These are phyloP conservation scores for Formica exsecta DNA, from an alignment of 1,140 invertebrate genomes.

Conservation along the genomic window DNA sequence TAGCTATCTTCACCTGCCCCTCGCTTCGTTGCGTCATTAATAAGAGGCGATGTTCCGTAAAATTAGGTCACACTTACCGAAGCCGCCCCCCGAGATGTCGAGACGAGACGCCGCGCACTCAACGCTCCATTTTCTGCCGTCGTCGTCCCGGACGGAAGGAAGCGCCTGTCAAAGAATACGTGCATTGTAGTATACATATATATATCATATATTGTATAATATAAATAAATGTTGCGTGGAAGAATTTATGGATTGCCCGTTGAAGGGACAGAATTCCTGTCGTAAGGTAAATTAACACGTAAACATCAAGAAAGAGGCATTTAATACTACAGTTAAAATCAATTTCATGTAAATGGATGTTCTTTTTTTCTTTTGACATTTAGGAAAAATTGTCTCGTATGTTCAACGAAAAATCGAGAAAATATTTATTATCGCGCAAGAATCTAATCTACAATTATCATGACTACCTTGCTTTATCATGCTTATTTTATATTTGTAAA, in stretches of 20 bases:
- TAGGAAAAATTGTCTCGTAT: background rate
- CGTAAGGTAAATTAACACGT: constrained; percentile 24
- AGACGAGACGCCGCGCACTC: constrained; percentile 28
- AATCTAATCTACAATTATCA: background rate
- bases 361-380: background rate
- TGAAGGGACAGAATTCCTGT: constrained; percentile 1
- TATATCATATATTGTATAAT: background rate
- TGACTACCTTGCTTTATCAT: background rate
- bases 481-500: background rate
- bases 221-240: constrained; percentile 15
- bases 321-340: constrained; percentile 8
- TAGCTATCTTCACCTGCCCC: constrained; percentile 64
- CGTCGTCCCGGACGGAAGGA: constrained; percentile 29
- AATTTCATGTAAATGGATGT: constrained; percentile 1
- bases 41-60: constrained; percentile 84
- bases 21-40: constrained; percentile 78
- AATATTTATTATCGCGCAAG: background rate
- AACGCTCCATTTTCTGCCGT: constrained; percentile 16
- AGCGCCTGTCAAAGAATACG: constrained; percentile 32
- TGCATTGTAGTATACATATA: background rate
- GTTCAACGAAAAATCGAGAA: background rate
- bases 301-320: background rate
- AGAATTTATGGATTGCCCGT: constrained; percentile 23
- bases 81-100: constrained; percentile 19
- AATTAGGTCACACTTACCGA: constrained; percentile 84